These are phyloP conservation scores for Stylophora pistillata DNA, from an alignment of 64 coral and sea anemone species.

Conservation along the genomic window DNA sequence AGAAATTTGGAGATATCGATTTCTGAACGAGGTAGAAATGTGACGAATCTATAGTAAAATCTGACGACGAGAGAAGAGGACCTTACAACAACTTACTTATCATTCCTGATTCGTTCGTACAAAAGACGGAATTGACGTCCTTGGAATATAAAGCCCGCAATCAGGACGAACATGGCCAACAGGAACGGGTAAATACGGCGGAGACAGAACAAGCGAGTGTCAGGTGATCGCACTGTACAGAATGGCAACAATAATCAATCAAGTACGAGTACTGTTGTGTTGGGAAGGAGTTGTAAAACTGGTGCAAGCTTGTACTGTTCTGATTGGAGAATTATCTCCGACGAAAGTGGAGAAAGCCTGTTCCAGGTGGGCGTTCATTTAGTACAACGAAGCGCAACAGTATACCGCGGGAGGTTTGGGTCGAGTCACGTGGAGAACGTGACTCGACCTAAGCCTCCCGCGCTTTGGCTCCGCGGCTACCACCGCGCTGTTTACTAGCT, in stretches of 20 bases:
- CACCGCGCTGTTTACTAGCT: too few relatives aligned
- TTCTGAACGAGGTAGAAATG: too few relatives aligned
- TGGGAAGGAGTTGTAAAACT: neutral
- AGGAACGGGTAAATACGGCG: conserved; percentile 95
- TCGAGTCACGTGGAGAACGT: too few relatives aligned
- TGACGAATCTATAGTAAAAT: neutral
- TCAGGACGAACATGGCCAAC: conserved; percentile 63
- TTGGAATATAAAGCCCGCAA: conserved; percentile 77
- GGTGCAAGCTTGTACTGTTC: too few relatives aligned
- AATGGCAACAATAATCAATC: neutral
- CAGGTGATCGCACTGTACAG: conserved; percentile 77
- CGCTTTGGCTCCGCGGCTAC: too few relatives aligned
- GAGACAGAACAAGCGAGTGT: conserved; percentile 75
- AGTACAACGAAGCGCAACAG: too few relatives aligned
- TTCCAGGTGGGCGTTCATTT: too few relatives aligned
- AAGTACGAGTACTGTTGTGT: neutral
- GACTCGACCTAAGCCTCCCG: too few relatives aligned
- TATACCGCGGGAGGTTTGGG: too few relatives aligned
- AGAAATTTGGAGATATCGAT: too few relatives aligned
- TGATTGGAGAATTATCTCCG: too few relatives aligned
- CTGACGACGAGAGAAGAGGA: neutral
- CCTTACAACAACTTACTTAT: conserved; percentile 68
- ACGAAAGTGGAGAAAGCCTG: too few relatives aligned
- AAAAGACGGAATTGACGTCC: conserved; percentile 85
- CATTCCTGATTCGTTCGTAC: conserved; percentile 95